Conservation (phyloP, 2,888 invertebrate genomes). For the Thymelicus acteon region DNA sequence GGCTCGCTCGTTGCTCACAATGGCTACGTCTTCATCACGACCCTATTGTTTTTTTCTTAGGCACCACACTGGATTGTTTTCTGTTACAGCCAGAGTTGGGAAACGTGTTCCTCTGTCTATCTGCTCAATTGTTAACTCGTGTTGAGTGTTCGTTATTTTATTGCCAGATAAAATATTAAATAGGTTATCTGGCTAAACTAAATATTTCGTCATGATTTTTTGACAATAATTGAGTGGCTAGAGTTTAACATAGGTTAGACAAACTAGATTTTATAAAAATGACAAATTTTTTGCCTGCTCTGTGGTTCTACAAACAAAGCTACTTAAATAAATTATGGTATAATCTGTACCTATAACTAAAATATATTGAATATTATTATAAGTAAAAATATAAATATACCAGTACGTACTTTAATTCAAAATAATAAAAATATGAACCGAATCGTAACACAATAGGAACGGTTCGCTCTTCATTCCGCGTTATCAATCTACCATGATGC, state of each 20-base stretch:
- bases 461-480: conserved; percentile 71
- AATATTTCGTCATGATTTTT: neutral
- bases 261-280: neutral
- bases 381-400: neutral
- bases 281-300: neutral
- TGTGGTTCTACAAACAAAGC: neutral
- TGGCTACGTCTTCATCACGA: conserved; percentile 84
- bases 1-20: conserved; percentile 81
- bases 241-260: too few relatives aligned
- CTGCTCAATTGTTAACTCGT: conserved; percentile 65
- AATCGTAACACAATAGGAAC: conserved; percentile 66
- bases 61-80: conserved; percentile 80
- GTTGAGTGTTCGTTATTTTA: conserved; percentile 46
- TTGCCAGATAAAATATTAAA: conserved; percentile 11
- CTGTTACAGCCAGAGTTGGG: conserved; percentile 72
- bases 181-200: neutral
- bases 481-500: conserved; percentile 83
- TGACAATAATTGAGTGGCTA: too few relatives aligned
- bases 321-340: too few relatives aligned
- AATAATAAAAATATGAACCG: conserved; percentile 47
- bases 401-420: conserved; percentile 9
- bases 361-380: too few relatives aligned
- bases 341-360: too few relatives aligned
- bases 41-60: conserved; percentile 81
- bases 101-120: conserved; percentile 73